A percentile compares a stretch with the other conserved stretches of the same genome.
These are phyloP conservation scores for Anas acuta DNA, from an alignment of 2,797 vertebrate genomes.

Conservation along the genomic window DNA sequence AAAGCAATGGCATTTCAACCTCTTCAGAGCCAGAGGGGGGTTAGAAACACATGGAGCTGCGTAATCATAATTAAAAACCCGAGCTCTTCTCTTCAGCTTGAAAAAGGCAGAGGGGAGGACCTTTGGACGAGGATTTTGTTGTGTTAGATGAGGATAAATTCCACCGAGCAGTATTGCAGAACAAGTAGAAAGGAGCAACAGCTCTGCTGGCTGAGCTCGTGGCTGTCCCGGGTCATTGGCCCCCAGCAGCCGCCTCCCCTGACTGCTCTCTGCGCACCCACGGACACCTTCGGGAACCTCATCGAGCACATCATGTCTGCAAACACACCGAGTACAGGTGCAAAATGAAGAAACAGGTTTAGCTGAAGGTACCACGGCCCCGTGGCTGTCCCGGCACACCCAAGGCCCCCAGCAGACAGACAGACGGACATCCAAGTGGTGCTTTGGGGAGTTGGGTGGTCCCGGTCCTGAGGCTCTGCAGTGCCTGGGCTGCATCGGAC, in stretches of 20 bases:
- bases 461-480: rapidly evolving
- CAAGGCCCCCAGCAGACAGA: neutral
- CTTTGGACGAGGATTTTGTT: neutral
- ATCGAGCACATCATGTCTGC: neutral
- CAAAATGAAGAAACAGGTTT: neutral
- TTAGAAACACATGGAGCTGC: conserved; percentile 31
- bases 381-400: rapidly evolving
- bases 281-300: rapidly evolving
- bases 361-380: neutral
- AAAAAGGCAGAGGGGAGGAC: neutral
- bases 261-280: neutral
- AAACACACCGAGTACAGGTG: neutral
- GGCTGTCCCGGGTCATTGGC: too few relatives aligned
- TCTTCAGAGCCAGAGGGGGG: neutral
- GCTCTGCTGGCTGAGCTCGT: neutral
- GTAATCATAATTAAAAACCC: neutral
- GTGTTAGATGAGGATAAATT: neutral
- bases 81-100: neutral
- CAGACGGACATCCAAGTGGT: rapidly evolving
- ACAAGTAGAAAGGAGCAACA: neutral
- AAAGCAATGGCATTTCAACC: neutral
- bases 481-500: rapidly evolving
- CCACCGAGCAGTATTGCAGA: neutral
- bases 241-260: too few relatives aligned
- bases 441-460: neutral